Evolutionary conservation across 2,797 vertebrate species (phyloP).

Genomic region (Paguma larvata): DNA sequence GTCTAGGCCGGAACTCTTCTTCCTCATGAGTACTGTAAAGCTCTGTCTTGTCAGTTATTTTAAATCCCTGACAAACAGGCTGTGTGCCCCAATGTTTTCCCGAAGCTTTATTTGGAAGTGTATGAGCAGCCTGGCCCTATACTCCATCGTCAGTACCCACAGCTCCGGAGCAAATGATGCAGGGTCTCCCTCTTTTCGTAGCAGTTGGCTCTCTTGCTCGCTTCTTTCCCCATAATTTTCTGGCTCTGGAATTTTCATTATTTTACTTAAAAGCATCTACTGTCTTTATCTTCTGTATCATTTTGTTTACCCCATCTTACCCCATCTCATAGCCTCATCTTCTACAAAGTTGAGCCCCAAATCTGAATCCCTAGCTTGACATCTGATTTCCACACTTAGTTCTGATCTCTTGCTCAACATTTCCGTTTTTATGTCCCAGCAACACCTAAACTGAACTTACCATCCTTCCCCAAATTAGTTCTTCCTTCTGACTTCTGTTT

Average conservation of each 20-base stretch:
- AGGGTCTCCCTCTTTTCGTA: background rate
- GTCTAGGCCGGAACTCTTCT: background rate
- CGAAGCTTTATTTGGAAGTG: background rate
- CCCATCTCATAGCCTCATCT: background rate
- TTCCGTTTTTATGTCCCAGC: constrained; percentile 45
- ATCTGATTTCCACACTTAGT: constrained; percentile 11
- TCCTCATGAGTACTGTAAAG: background rate
- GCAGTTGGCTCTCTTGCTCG: background rate
- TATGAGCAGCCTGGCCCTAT: background rate
- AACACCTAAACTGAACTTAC: constrained; percentile 30
- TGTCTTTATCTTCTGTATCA: background rate
- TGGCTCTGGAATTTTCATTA: background rate
- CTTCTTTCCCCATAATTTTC: background rate
- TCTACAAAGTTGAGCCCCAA: background rate
- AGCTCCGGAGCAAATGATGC: background rate
- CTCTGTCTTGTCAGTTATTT: background rate
- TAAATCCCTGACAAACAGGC: background rate
- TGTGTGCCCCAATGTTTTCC: background rate
- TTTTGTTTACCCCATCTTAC: background rate
- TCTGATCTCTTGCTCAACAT: constrained; percentile 32
- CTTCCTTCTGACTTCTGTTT: constrained; percentile 55
- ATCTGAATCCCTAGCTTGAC: background rate
- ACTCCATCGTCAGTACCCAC: background rate
- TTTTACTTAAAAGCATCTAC: background rate
- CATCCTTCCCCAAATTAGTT: constrained; percentile 40